These are phyloP conservation scores for Epizoanthus illoricatus DNA, from an alignment of 92 coral and sea anemone species.

Conservation along the genomic window DNA sequence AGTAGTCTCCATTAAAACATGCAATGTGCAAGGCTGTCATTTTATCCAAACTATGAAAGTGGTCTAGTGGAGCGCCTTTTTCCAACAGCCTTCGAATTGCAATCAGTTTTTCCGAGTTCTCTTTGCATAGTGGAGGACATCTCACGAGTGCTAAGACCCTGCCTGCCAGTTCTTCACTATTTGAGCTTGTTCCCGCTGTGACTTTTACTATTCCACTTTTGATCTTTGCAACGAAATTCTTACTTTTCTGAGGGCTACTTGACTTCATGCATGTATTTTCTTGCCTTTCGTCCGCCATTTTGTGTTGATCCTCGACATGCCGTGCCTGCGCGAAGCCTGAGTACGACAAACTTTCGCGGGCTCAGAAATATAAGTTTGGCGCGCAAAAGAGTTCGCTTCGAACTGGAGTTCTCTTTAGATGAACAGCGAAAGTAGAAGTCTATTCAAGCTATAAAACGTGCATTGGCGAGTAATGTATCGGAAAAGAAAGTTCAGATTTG, in stretches of 20 bases:
- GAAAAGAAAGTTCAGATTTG: neutral
- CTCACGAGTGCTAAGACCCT: constrained; percentile 50
- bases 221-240: constrained; percentile 21
- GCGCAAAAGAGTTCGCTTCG: constrained; percentile 14
- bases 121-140: constrained; percentile 39
- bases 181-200: constrained; percentile 55
- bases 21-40: constrained; percentile 51
- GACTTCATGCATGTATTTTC: neutral
- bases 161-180: constrained; percentile 56
- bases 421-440: neutral
- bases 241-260: neutral
- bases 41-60: constrained; percentile 3
- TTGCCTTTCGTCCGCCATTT: constrained; percentile 43
- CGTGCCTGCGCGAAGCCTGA: constrained; percentile 37
- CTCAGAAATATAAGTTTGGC: constrained; percentile 49
- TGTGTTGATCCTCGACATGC: neutral
- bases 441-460: neutral
- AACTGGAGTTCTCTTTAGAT: neutral
- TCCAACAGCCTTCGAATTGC: constrained; percentile 40
- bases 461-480: neutral
- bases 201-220: constrained; percentile 11
- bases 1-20: constrained; percentile 36
- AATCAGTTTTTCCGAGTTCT: constrained; percentile 41
- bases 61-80: constrained; percentile 48
- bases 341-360: constrained; percentile 49